Conservation (phyloP, 2,888 invertebrate genomes). For the Limnephilus lunatus region DNA sequence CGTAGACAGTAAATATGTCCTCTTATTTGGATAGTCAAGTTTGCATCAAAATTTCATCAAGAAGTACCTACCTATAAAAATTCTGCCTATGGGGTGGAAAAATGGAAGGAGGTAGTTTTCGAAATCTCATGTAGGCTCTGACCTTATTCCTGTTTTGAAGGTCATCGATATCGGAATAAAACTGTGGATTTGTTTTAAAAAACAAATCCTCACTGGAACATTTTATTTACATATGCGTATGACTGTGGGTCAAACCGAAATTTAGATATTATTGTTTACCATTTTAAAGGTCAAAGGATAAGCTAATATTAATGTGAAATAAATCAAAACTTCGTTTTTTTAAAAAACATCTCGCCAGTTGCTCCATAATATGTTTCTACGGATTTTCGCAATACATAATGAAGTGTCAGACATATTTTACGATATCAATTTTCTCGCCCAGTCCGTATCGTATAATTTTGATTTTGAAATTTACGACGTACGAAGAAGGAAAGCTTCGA, state of each 20-base stretch:
- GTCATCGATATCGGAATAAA: no score
- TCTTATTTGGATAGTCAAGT: no score
- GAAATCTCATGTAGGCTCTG: no score
- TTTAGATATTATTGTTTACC: not conserved
- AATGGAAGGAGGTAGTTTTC: no score
- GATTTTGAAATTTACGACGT: slow-evolving; percentile 55
- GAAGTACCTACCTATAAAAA: no score
- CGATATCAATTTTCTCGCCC: slow-evolving; percentile 28
- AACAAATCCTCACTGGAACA: no score
- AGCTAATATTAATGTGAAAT: not conserved
- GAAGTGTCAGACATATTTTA: slow-evolving; percentile 11
- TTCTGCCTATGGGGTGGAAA: no score
- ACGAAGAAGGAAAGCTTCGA: slow-evolving; percentile 47
- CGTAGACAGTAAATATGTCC: no score
- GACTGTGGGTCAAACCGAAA: not conserved
- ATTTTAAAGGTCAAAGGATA: not conserved
- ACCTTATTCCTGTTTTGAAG: no score
- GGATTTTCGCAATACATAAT: not conserved
- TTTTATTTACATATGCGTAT: no score
- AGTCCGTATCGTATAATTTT: slow-evolving; percentile 34
- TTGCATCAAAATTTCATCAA: no score
- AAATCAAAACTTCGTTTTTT: not conserved
- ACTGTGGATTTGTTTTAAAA: no score
- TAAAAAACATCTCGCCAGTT: not conserved
- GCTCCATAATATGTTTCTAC: not conserved